These are phyloP conservation scores for Habroteleia sp. DNA, from an alignment of 2,888 invertebrate species.

Conservation along the genomic window DNA sequence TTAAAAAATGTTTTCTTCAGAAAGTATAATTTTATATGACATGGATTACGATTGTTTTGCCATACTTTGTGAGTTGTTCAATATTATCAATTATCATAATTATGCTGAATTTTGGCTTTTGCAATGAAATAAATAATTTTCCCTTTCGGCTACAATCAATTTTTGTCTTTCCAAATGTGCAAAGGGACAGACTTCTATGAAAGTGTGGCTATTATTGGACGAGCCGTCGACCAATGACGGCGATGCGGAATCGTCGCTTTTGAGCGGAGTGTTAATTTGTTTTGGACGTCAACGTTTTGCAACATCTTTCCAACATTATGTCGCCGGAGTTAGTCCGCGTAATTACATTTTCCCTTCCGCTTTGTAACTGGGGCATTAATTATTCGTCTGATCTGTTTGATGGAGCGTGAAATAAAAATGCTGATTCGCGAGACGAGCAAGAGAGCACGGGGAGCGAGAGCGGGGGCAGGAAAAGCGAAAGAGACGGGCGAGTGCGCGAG, in stretches of 20 bases:
- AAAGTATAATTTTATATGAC: too few species aligned
- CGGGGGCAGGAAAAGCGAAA: constrained; percentile 3
- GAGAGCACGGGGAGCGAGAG: constrained; percentile 8
- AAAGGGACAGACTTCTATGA: too few species aligned
- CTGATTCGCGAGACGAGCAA: constrained; percentile 54
- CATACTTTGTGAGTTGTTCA: too few species aligned
- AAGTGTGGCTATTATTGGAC: too few species aligned
- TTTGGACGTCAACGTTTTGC: constrained; percentile 33
- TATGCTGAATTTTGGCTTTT: too few species aligned
- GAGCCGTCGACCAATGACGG: constrained; percentile 9
- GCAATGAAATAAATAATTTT: too few species aligned
- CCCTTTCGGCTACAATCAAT: too few species aligned
- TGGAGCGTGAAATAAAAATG: constrained; percentile 62
- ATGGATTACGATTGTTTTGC: too few species aligned
- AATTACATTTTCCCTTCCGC: constrained; percentile 47
- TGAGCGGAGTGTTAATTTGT: constrained; percentile 33
- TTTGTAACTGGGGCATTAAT: constrained; percentile 57
- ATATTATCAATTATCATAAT: too few species aligned
- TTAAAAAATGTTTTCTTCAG: too few species aligned
- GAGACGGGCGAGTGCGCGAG: constrained; percentile 15
- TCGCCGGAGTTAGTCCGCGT: constrained; percentile 43
- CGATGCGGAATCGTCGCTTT: constrained; percentile 3
- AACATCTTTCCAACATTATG: constrained; percentile 52
- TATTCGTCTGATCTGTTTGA: constrained; percentile 59
- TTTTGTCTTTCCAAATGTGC: too few species aligned